Percentiles rank a stretch among this genome's conserved stretches.
Evolutionary conservation across 2,113 vertebrate genomes (phyloP).

Genomic region (Saccopteryx bilineata): DNA sequence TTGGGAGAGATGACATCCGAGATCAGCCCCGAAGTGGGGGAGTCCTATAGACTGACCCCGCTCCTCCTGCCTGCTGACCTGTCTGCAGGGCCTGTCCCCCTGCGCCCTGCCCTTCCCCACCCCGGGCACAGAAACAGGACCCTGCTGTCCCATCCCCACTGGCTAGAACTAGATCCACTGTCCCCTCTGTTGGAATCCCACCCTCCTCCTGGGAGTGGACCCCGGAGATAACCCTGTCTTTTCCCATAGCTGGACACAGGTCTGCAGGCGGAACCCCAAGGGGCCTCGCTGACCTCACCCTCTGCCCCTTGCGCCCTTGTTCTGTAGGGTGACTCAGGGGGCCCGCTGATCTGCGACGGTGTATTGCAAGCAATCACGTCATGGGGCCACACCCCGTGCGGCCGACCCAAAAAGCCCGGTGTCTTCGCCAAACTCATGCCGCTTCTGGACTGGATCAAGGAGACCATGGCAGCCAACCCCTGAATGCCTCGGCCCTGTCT

Average conservation of each 20-base stretch:
- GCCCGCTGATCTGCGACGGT: constrained; percentile 59
- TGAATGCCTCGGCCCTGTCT: not conserved
- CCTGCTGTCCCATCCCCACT: not conserved
- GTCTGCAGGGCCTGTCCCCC: not conserved
- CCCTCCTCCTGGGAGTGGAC: not conserved
- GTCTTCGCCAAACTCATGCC: not conserved
- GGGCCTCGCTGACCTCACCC: not conserved
- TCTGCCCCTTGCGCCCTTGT: not conserved
- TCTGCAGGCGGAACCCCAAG: no score
- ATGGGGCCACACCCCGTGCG: constrained; percentile 41
- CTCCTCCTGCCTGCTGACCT: not conserved
- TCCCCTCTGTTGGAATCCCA: not conserved
- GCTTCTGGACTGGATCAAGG: not conserved
- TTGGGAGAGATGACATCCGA: not conserved
- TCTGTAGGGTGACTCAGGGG: constrained; percentile 73
- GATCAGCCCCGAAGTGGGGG: not conserved
- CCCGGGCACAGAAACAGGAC: not conserved
- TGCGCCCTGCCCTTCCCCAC: not conserved
- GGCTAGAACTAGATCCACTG: not conserved
- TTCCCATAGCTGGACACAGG: not conserved
- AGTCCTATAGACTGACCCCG: not conserved
- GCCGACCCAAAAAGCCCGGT: accelerated
- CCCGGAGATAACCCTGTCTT: not conserved
- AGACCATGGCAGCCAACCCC: not conserved
- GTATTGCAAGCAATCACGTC: constrained; percentile 63